Evolutionary conservation across 2,888 invertebrate species (phyloP), one percentile per base, ranked within the genome.

Genomic region (Drosophila mercatorum): DNA sequence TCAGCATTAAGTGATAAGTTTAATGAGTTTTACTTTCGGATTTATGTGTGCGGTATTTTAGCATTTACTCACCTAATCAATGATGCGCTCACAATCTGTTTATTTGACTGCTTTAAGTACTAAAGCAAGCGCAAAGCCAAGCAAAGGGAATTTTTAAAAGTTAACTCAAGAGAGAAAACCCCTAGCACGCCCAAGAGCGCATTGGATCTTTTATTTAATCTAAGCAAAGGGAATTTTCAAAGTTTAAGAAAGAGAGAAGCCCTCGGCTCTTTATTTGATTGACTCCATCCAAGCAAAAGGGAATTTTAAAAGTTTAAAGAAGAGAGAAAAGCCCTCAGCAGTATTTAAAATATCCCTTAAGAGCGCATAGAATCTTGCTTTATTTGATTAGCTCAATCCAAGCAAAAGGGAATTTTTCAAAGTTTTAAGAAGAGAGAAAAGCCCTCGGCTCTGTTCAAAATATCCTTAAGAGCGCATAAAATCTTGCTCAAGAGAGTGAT

Each of bases 1-100:
- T 47, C 55, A 43, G 72, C 78, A 68, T 80, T 72, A 77, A 68
- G 63, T 80, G 78, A 78, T 78, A 78, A 81, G 78, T 67, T 80
- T 80, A 72, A 80, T 68, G 81, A 80, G 70, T 75, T 80, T 66
- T 58, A 60, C 76, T 63, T 38, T 8, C 47, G 38, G 56, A 72
- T 78, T 64, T 72, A 61, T 75, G 73, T 51, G 46, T 34, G 34
- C 43, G 66, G n/a, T 10, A 62, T 62, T 61, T 49, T 17, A 14
- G 8, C 58, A 28, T 57, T 61, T 79, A 74, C 46, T 57, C 75
- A 74, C 75, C 75, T 64, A 53, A 75, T 75, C 75, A 79, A 69
- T 69, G 61, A 28, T 40, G 26, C 17, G 10, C 47, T 47, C 47
- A 17, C 44, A 52, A 41, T 52, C 55, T 75, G 58, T 65, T 79